These are phyloP conservation scores for Spatulosminthurus flaviceps DNA, from an alignment of 2,888 invertebrate species.

Conservation along the genomic window DNA sequence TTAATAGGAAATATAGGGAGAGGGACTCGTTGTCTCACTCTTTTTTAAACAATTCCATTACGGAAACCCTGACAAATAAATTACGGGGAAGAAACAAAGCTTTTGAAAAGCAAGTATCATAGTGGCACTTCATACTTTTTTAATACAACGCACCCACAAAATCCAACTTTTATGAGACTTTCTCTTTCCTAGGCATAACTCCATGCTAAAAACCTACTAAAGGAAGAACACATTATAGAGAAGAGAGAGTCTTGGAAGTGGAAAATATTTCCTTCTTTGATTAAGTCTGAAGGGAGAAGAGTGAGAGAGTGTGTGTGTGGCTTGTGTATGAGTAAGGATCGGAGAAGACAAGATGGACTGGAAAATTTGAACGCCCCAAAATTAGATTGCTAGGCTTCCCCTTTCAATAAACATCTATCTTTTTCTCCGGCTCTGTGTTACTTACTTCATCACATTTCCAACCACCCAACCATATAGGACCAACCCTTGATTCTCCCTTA, in stretches of 20 bases:
- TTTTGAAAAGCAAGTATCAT: not conserved
- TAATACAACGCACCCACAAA: not conserved
- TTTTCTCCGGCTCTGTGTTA: conserved; percentile 26
- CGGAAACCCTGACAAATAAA: not conserved
- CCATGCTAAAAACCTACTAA: not conserved
- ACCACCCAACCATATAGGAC: not conserved
- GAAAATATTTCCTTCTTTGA: conserved; percentile 45
- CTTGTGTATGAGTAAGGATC: not conserved
- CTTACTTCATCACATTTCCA: conserved; percentile 37
- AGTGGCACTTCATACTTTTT: not conserved
- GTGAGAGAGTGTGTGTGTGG: conserved; percentile 8
- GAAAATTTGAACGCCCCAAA: conserved; percentile 40
- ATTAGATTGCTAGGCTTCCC: conserved; percentile 46
- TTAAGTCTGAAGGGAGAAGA: conserved; percentile 32
- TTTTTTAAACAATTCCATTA: conserved; percentile 4
- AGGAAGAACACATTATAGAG: not conserved
- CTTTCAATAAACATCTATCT: conserved; percentile 48
- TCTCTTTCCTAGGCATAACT: conserved; percentile 29
- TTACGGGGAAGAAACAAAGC: not conserved
- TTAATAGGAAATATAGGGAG: not conserved
- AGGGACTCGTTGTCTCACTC: no score
- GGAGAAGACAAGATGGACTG: conserved; percentile 6
- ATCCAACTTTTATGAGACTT: conserved; percentile 33
- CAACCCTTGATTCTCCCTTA: not conserved
- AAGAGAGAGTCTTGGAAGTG: not conserved